Evolutionary conservation across 2,888 invertebrate genomes (phyloP).

Genomic region (Myopa tessellatipennis): DNA sequence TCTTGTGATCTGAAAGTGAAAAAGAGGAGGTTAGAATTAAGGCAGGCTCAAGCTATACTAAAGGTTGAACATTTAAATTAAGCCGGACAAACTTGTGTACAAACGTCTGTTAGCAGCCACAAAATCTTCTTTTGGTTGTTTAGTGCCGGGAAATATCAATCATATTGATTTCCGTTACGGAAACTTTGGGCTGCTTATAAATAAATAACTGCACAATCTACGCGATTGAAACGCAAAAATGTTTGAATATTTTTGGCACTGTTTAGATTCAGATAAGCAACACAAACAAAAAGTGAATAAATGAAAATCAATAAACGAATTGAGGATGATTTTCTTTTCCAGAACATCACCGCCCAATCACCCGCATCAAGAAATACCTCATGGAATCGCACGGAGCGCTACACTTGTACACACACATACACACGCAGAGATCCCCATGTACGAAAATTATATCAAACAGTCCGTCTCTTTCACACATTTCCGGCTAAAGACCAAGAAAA

Average conservation of each 20-base stretch:
- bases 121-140: neutral
- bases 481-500: slow-evolving; percentile 21
- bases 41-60: no score
- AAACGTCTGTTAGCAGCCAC: neutral
- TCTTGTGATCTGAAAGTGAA: no score
- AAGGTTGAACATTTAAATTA: no score
- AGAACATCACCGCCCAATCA: neutral
- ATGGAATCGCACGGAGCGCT: neutral
- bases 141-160: neutral
- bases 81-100: no score
- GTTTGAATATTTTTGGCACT: slow-evolving; percentile 18
- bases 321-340: neutral
- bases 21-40: no score
- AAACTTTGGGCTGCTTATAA: no score
- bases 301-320: slow-evolving; percentile 6
- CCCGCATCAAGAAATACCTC: slow-evolving; percentile 14
- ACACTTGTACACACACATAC: slow-evolving; percentile 7
- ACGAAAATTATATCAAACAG: neutral
- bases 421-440: neutral
- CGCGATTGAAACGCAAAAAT: neutral
- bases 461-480: slow-evolving; percentile 33
- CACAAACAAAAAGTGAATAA: neutral
- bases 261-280: slow-evolving; percentile 21
- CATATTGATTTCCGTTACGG: neutral
- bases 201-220: neutral